Percentiles rank a stretch among this genome's conserved stretches.
Evolutionary conservation across 2,888 invertebrate genomes (phyloP).

Genomic region (Microchrysa polita): DNA sequence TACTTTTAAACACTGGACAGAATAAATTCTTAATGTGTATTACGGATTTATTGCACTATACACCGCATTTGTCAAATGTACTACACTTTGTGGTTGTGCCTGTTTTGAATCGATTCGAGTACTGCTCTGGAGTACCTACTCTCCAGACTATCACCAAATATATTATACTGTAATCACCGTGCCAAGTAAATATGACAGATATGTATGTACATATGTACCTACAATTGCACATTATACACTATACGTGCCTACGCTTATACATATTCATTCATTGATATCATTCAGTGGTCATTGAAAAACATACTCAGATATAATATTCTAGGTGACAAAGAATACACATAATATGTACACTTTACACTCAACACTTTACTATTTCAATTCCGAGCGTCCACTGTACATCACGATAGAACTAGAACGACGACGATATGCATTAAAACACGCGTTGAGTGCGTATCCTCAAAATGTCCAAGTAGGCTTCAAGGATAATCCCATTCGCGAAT

Average conservation of each 20-base stretch:
- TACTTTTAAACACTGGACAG: conserved; percentile 13
- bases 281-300: conserved; percentile 16
- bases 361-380: too few species aligned
- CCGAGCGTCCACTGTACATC: too few species aligned
- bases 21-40: conserved; percentile 13
- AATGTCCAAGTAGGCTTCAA: too few species aligned
- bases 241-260: conserved; percentile 1
- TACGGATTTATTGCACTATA: conserved; percentile 18
- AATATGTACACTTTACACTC: neutral
- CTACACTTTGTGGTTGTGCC: conserved; percentile 18
- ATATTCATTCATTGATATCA: neutral
- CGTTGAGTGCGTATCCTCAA: too few species aligned
- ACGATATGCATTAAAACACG: too few species aligned
- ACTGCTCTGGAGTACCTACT: neutral
- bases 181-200: neutral
- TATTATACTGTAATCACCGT: conserved; percentile 31
- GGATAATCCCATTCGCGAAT: too few species aligned
- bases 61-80: too few species aligned
- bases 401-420: too few species aligned
- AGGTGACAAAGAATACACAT: neutral
- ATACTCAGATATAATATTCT: neutral
- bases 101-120: conserved; percentile 30
- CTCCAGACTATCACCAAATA: conserved; percentile 22
- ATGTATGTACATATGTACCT: neutral
- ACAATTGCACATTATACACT: neutral